Evolutionary conservation across 2,113 vertebrate species (phyloP).

Genomic region (Phainopepla nitens): DNA sequence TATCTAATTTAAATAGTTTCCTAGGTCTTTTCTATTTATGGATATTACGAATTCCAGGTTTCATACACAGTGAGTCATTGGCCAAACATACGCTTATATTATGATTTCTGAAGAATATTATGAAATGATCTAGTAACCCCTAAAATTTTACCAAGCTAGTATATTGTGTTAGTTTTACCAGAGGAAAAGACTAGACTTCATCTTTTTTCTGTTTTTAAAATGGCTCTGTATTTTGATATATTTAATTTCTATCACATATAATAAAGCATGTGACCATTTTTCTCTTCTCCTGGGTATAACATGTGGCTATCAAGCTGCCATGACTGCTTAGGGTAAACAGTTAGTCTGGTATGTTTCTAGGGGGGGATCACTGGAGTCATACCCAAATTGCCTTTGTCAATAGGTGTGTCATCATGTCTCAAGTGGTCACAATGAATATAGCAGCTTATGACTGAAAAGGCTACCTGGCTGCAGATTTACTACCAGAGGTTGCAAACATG

Average conservation of each 20-base stretch:
- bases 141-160: background rate
- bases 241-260: background rate
- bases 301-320: background rate
- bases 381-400: background rate
- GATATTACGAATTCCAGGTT: background rate
- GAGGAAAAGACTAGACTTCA: background rate
- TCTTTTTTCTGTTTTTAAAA: background rate
- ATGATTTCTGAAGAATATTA: background rate
- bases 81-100: rapidly evolving
- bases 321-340: background rate
- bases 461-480: background rate
- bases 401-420: background rate
- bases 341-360: background rate
- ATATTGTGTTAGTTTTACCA: background rate
- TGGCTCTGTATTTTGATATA: background rate
- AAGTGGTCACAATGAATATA: background rate
- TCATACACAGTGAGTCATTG: background rate
- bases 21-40: background rate
- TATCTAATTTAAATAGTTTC: background rate
- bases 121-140: background rate
- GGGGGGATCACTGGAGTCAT: too few relatives aligned
- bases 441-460: background rate
- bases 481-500: background rate
- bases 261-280: rapidly evolving
- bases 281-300: background rate